Conservation (phyloP, 2,888 invertebrate genomes). For the Rhingia campestris region DNA sequence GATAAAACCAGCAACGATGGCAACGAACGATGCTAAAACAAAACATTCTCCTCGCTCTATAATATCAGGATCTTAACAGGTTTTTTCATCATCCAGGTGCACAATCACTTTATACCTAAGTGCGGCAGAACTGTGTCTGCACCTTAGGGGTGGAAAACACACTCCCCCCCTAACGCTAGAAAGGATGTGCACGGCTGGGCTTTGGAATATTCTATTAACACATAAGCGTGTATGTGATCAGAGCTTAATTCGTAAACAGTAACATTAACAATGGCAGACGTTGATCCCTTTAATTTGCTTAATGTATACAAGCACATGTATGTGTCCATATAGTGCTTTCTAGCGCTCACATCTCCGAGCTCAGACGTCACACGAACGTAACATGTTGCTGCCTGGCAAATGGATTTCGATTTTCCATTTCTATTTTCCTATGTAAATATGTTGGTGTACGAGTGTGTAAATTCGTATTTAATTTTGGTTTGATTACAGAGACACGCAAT, state of each 20-base stretch:
- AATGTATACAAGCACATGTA: constrained; percentile 37
- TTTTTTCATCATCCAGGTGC: constrained; percentile 37
- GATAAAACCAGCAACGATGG: constrained; percentile 7
- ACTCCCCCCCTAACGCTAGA: background rate
- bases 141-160: constrained; percentile 5
- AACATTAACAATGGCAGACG: constrained; percentile 42
- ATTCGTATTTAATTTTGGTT: constrained; percentile 42
- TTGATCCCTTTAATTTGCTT: constrained; percentile 58
- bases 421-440: constrained; percentile 1
- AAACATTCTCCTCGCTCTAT: constrained; percentile 25
- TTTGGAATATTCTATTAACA: constrained; percentile 17
- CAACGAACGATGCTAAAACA: constrained; percentile 18
- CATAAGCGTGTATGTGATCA: constrained; percentile 39
- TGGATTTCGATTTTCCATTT: constrained; percentile 37
- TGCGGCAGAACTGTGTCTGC: constrained; percentile 2
- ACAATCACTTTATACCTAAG: constrained; percentile 27
- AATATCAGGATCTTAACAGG: constrained; percentile 42
- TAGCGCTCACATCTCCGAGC: constrained; percentile 15
- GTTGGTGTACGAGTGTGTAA: background rate
- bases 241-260: constrained; percentile 53
- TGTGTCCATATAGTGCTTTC: constrained; percentile 19
- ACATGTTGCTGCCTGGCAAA: constrained; percentile 27
- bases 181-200: constrained; percentile 1
- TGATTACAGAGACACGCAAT: constrained; percentile 31
- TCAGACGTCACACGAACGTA: constrained; percentile 1